Conservation (phyloP, 2,797 vertebrate genomes). For the Dallia pectoralis region DNA sequence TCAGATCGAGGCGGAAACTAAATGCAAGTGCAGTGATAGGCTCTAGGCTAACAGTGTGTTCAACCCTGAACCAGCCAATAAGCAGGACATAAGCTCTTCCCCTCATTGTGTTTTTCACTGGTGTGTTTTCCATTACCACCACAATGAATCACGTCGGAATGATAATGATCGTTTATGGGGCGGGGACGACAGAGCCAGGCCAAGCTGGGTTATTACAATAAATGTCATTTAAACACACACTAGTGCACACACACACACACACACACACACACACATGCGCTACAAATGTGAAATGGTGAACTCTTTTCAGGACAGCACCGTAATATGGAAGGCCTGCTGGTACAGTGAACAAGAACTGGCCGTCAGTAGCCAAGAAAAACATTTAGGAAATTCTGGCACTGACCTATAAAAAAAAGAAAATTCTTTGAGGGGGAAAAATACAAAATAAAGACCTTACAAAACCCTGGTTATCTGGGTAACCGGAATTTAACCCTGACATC, state of each 20-base stretch:
- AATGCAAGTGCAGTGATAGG: neutral
- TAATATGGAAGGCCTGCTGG: too few relatives aligned
- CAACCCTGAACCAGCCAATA: too few relatives aligned
- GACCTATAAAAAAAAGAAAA: too few relatives aligned
- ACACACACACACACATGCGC: neutral
- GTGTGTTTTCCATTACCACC: conserved; percentile 26
- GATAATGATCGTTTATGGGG: conserved; percentile 22
- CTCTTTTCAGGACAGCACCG: too few relatives aligned
- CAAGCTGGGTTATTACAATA: conserved; percentile 1
- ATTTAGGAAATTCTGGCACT: too few relatives aligned
- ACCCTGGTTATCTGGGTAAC: too few relatives aligned
- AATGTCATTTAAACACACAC: conserved; percentile 5
- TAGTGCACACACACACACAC: neutral
- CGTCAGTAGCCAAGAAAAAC: too few relatives aligned
- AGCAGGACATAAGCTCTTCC: conserved; percentile 7
- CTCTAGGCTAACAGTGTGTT: neutral
- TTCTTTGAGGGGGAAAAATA: too few relatives aligned
- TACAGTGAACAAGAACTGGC: too few relatives aligned
- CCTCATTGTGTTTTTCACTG: conserved; percentile 19
- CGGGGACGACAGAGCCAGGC: neutral
- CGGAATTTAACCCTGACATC: too few relatives aligned
- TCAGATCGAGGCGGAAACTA: conserved; percentile 5
- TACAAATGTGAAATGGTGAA: too few relatives aligned
- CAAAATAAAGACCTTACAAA: too few relatives aligned
- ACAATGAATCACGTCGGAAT: conserved; percentile 37